Evolutionary conservation across 2,888 invertebrate species (phyloP), one percentile per base, ranked within the genome.

Genomic region (Andrena trimmerana): DNA sequence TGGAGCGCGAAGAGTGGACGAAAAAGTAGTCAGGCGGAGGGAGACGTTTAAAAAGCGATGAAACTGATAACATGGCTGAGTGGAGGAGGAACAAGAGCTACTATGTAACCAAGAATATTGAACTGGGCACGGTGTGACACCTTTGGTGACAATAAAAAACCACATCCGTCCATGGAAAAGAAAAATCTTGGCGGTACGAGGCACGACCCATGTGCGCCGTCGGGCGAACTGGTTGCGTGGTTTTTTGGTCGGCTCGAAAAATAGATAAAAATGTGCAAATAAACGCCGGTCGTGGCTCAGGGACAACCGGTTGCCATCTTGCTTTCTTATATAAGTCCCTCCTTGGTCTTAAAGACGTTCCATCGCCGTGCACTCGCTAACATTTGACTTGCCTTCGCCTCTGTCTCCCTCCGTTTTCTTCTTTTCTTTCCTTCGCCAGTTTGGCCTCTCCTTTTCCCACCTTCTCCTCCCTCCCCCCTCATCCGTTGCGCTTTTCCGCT

Each of bases 241-340:
- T 90, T 90, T 90, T 90, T 90, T 90, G 89, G 90, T 86, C 85
- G 83, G 84, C 67, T 81, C 90, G 91, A 93, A 92, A 93, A 93
- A 93, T 93, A 93, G 92, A 93, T 93, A 93, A 93, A 93, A 93
- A 93, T 93, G 93, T 90, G 91, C 93, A 93, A 93, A 93, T 93
- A 93, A 93, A 92, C 92, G 91, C 89, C 90, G 91, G 91, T 92
- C 90, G 91, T 89, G 90, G 91, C 92, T 93, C 93, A 93, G 93
- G 93, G 93, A 93, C 93, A 93, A 93, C 93, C 93, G 92, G 93
- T 93, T 93, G 91, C 92, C 91, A 92, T 93, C 93, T 93, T 93
- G 89, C 91, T 93, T 93, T 93, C 93, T 93, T 93, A 93, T 93
- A 93, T 93, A 93, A 93, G 93, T 91, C 91, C 91, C 92, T 90